Conservation (phyloP, 2,888 invertebrate species). For the Frankliniella intonsa region DNA sequence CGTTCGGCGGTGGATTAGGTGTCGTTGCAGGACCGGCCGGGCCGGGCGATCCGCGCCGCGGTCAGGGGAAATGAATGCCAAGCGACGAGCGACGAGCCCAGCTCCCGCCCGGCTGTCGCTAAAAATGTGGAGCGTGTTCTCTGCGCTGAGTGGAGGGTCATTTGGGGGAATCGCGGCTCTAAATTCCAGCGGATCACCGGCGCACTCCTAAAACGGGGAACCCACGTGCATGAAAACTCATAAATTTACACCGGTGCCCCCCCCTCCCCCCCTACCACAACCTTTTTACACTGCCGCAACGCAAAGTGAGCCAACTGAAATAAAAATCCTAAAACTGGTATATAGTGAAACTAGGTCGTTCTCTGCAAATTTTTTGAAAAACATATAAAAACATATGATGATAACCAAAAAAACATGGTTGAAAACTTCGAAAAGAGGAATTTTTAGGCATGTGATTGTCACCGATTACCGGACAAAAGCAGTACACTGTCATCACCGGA, state of each 20-base stretch:
- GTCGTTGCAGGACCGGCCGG: neutral
- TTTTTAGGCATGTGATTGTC: no score
- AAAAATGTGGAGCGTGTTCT: slow-evolving; percentile 6
- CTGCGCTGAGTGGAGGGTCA: neutral
- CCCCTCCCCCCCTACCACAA: no score
- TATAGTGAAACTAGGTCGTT: no score
- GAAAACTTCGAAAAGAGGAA: no score
- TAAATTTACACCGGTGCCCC: neutral
- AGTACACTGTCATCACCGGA: no score
- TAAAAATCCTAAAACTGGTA: no score
- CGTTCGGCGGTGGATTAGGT: neutral
- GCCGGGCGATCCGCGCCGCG: neutral
- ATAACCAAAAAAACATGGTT: no score
- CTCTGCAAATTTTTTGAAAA: no score
- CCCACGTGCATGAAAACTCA: neutral
- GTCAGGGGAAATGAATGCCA: neutral
- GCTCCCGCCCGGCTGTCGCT: neutral
- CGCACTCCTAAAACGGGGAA: neutral
- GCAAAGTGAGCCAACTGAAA: no score
- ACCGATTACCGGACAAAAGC: no score
- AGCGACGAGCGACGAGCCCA: neutral
- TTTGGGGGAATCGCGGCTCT: slow-evolving; percentile 6
- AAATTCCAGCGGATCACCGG: slow-evolving; percentile 12
- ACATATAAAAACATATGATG: no score
- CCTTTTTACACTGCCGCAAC: no score